Conservation (phyloP, 2,113 vertebrate genomes). For the Platysteira castanea region DNA sequence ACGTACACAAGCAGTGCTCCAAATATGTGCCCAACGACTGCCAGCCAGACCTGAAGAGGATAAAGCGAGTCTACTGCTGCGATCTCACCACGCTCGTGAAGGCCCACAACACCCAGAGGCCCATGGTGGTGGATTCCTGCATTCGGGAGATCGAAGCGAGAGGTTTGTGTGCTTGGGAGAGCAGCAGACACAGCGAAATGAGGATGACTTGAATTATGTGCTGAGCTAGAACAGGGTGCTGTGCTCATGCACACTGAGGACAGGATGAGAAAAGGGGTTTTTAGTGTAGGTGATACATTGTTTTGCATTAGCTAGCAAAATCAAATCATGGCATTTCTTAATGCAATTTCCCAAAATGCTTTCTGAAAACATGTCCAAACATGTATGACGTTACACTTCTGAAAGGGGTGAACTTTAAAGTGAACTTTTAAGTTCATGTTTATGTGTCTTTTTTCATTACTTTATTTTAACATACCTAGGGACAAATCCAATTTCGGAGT, state of each 20-base stretch:
- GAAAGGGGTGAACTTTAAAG: constrained; percentile 42
- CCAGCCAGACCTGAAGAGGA: constrained; percentile 94
- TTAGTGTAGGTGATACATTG: not conserved
- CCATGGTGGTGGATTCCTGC: constrained; percentile 97
- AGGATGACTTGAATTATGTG: fast-evolving
- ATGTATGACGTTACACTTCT: not conserved
- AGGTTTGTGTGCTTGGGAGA: constrained; percentile 74
- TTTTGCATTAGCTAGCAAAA: constrained; percentile 16
- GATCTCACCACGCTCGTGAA: constrained; percentile 97
- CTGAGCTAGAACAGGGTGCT: not conserved
- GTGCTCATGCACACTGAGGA: not conserved
- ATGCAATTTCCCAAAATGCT: constrained; percentile 13
- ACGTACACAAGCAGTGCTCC: constrained; percentile 97
- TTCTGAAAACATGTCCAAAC: constrained; percentile 45
- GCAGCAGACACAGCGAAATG: not conserved
- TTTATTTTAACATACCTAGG: not conserved
- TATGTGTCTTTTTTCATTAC: constrained; percentile 26
- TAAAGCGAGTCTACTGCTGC: constrained; percentile 96
- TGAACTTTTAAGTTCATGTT: constrained; percentile 27
- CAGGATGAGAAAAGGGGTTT: not conserved
- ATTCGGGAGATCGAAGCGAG: constrained; percentile 94
- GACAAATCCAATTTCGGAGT: not conserved
- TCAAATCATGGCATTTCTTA: constrained; percentile 1
- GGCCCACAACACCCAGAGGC: constrained; percentile 90
- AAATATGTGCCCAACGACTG: constrained; percentile 96